Conservation (phyloP, 2,888 invertebrate species). For the Boloria euphrosyne region DNA sequence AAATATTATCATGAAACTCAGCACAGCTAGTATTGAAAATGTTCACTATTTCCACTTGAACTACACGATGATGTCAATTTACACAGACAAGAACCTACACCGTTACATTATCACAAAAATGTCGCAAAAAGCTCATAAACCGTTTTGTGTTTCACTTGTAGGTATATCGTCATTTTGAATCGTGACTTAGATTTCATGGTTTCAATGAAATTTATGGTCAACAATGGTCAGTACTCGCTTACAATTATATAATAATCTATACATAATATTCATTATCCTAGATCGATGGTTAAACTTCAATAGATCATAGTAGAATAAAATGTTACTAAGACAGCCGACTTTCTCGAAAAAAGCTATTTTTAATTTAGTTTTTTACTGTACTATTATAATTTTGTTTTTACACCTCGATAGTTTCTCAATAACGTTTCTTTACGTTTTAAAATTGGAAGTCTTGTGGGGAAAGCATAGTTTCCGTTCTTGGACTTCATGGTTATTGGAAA, state of each 20-base stretch:
- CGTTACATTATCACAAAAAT: constrained; percentile 73
- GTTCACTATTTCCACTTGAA: background rate
- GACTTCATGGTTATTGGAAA: constrained; percentile 60
- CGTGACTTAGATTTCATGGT: constrained; percentile 71
- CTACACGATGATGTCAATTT: constrained; percentile 50
- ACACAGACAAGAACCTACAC: constrained; percentile 54
- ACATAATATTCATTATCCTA: background rate
- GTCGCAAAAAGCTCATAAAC: constrained; percentile 65
- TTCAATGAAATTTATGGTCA: constrained; percentile 57
- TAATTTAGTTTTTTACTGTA: too few species aligned
- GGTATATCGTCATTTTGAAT: constrained; percentile 68
- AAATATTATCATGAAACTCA: too few species aligned
- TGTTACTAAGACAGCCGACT: too few species aligned
- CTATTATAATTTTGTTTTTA: too few species aligned
- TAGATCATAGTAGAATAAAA: too few species aligned
- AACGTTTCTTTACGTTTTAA: background rate
- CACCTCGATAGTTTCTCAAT: too few species aligned
- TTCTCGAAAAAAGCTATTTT: too few species aligned
- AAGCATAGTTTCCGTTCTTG: constrained; percentile 41
- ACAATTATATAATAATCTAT: constrained; percentile 56
- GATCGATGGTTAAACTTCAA: background rate
- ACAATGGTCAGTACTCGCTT: constrained; percentile 56
- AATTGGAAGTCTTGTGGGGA: constrained; percentile 7
- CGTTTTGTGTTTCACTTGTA: constrained; percentile 75
- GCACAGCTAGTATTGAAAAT: too few species aligned